Percentiles rank a stretch among this genome's conserved stretches.
Evolutionary conservation across 2,797 vertebrate genomes (phyloP).

Genomic region (Antennarius maculatus): DNA sequence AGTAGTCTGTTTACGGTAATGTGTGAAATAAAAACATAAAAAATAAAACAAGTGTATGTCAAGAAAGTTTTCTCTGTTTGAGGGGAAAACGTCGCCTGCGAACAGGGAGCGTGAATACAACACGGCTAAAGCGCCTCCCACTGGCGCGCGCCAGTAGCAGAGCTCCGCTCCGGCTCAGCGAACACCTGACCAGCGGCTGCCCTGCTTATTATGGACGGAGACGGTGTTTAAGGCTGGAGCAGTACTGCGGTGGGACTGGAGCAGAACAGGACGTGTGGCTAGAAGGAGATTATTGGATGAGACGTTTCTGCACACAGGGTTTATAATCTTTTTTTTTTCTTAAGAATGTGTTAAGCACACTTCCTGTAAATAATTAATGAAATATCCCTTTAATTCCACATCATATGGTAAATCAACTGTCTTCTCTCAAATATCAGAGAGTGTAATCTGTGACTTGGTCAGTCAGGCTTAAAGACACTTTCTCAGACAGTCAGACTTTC

Average conservation of each 20-base stretch:
- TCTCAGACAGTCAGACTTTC: slow-evolving; percentile 15
- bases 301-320: neutral
- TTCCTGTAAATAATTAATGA: slow-evolving; percentile 18
- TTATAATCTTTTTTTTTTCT: neutral
- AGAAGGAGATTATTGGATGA: neutral
- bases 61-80: slow-evolving; percentile 73
- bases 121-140: slow-evolving; percentile 96
- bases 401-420: slow-evolving; percentile 4
- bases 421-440: neutral
- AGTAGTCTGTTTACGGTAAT: neutral
- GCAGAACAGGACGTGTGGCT: neutral
- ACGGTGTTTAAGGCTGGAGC: rapidly evolving
- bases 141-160: slow-evolving; percentile 74
- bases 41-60: slow-evolving; percentile 70
- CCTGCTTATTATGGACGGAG: neutral
- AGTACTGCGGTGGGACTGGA: neutral
- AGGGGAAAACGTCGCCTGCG: slow-evolving; percentile 56
- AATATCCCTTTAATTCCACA: slow-evolving; percentile 28
- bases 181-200: slow-evolving; percentile 29
- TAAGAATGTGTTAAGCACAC: neutral
- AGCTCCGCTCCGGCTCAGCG: slow-evolving; percentile 15
- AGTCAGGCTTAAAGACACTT: slow-evolving; percentile 19
- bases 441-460: slow-evolving; percentile 10
- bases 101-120: slow-evolving; percentile 77
- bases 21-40: slow-evolving; percentile 63